These are phyloP conservation scores for Sepioteuthis lessoniana DNA, from an alignment of 2,888 invertebrate genomes.

Conservation along the genomic window DNA sequence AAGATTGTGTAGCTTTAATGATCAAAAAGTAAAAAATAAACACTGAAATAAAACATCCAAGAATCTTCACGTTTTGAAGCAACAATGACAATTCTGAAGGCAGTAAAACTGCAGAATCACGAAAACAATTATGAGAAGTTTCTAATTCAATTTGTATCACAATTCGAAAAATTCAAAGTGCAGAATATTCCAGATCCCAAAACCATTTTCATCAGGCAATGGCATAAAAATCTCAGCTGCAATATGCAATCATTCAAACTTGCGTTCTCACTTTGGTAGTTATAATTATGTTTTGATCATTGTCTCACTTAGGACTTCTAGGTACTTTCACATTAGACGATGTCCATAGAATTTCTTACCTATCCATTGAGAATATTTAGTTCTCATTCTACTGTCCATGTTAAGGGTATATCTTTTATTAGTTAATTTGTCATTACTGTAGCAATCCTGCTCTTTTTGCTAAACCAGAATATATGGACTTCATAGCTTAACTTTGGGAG, in stretches of 20 bases:
- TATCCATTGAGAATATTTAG: neutral
- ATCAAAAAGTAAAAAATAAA: neutral
- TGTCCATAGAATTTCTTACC: neutral
- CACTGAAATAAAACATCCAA: constrained; percentile 1
- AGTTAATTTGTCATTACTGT: no score
- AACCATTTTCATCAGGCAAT: neutral
- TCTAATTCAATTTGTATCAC: neutral
- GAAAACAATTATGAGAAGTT: no score
- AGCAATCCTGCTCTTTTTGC: no score
- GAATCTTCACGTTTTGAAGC: neutral
- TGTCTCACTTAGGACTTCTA: no score
- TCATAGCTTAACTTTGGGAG: neutral
- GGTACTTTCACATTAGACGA: neutral
- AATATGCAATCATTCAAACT: neutral
- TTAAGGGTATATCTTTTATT: neutral
- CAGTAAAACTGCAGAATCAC: neutral
- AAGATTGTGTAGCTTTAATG: neutral
- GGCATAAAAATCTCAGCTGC: neutral
- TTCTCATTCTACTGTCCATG: neutral
- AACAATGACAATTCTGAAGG: neutral
- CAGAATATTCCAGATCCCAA: neutral
- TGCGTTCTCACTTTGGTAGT: neutral
- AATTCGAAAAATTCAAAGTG: neutral
- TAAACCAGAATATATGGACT: neutral
- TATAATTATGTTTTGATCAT: neutral